Conservation (phyloP, 1,140 invertebrate species). For the Diorhabda elongata region DNA sequence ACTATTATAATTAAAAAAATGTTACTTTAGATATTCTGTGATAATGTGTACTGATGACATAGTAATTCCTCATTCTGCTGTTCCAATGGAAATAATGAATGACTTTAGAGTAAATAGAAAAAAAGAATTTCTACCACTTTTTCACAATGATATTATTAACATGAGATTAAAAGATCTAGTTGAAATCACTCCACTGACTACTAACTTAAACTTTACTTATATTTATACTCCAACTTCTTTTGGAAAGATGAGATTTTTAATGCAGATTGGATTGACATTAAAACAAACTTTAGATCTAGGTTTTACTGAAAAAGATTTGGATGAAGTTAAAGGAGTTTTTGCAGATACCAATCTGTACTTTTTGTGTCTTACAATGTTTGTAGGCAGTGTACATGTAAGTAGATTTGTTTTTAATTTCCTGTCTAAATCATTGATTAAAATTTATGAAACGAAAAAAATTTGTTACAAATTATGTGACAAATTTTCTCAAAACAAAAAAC, state of each 20-base stretch:
- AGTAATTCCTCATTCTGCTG: conserved; percentile 35
- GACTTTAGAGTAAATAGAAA: conserved; percentile 58
- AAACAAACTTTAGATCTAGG: conserved; percentile 69
- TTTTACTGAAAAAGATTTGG: conserved; percentile 89
- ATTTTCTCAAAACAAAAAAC: no score
- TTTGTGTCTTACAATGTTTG: conserved; percentile 85
- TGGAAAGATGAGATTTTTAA: conserved; percentile 68
- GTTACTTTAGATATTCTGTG: conserved; percentile 32
- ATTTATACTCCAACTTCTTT: conserved; percentile 62
- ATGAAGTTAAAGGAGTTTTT: conserved; percentile 96
- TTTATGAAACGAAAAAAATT: no score
- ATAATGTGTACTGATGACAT: conserved; percentile 42
- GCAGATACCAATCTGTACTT: conserved; percentile 93
- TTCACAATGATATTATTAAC: conserved; percentile 78
- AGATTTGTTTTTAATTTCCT: conserved; percentile 7
- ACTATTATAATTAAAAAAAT: conserved; percentile 17
- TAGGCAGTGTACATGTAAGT: conserved; percentile 90
- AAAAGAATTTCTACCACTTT: conserved; percentile 74
- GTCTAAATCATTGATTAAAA: no score
- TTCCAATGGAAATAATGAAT: conserved; percentile 58
- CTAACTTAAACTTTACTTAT: conserved; percentile 56
- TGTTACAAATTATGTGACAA: no score
- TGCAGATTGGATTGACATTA: conserved; percentile 78
- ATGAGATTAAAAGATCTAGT: conserved; percentile 71
- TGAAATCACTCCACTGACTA: conserved; percentile 55